These are phyloP conservation scores for Galaxea fascicularis DNA, from an alignment of 92 coral and sea anemone genomes.

Conservation along the genomic window DNA sequence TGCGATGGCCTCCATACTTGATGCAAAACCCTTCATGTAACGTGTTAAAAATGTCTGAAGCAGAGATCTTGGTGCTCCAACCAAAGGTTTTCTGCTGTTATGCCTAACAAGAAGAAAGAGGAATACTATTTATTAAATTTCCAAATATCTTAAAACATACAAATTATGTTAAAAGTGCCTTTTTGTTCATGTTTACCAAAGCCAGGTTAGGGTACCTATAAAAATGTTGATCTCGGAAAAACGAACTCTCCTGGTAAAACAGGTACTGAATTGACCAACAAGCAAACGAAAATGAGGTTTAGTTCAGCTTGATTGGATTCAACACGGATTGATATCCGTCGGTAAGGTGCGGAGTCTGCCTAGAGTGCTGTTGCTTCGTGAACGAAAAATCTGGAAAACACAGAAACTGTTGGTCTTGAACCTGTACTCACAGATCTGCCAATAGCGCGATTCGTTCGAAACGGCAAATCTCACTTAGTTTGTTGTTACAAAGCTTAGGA, in stretches of 20 bases:
- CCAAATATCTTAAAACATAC: slow-evolving; percentile 7
- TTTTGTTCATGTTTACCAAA: not conserved
- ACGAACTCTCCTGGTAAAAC: not conserved
- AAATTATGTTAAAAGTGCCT: not conserved
- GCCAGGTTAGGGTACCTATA: not conserved
- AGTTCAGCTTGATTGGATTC: slow-evolving; percentile 6
- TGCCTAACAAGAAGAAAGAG: not conserved
- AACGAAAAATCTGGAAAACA: not conserved
- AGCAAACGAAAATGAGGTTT: slow-evolving; percentile 2
- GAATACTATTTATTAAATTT: slow-evolving; percentile 18
- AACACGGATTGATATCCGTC: not conserved
- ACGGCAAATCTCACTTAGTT: not conserved
- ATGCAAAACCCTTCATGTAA: slow-evolving; percentile 38
- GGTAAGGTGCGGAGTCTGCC: not conserved
- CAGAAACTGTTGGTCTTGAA: not conserved
- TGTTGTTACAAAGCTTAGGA: slow-evolving; percentile 21
- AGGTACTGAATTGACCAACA: not conserved
- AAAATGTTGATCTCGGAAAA: not conserved
- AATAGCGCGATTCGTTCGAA: not conserved
- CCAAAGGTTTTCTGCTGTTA: slow-evolving; percentile 27
- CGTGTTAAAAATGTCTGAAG: not conserved
- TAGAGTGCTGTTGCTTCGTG: not conserved
- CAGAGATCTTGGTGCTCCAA: slow-evolving; percentile 1
- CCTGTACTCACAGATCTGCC: not conserved
- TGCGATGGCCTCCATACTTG: slow-evolving; percentile 32